Percentiles rank a stretch among this genome's conserved stretches.
Evolutionary conservation across 2,797 vertebrate species (phyloP).

Genomic region (Anableps anableps): DNA sequence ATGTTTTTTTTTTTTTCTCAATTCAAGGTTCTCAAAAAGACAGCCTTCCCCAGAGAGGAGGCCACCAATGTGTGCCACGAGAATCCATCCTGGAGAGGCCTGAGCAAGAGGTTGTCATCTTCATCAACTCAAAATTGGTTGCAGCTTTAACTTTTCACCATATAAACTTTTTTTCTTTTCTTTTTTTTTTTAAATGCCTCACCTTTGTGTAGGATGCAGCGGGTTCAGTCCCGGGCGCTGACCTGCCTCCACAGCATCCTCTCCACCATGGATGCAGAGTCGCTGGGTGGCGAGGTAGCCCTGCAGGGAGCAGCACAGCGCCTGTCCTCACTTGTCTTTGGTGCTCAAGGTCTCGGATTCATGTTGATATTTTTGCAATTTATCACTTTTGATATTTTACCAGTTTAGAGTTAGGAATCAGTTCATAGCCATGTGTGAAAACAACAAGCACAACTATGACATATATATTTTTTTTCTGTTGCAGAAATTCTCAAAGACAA

Average conservation of each 20-base stretch:
- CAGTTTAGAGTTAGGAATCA: not conserved
- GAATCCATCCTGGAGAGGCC: conserved; percentile 86
- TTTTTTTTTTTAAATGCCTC: not conserved
- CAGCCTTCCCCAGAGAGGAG: conserved; percentile 83
- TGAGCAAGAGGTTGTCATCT: conserved; percentile 89
- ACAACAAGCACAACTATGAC: not conserved
- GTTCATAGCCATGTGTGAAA: not conserved
- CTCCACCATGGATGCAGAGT: conserved; percentile 88
- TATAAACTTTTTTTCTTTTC: not conserved
- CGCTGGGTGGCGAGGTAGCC: conserved; percentile 86
- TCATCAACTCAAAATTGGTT: not conserved
- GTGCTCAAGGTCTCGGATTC: conserved; percentile 75
- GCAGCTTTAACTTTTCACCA: not conserved
- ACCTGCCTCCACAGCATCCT: conserved; percentile 94
- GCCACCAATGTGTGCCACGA: conserved; percentile 86
- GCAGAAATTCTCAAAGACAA: conserved; percentile 88
- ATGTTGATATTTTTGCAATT: conserved; percentile 1
- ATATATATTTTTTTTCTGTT: not conserved
- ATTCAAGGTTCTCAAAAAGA: conserved; percentile 92
- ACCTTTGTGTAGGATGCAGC: conserved; percentile 81
- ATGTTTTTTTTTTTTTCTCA: not conserved
- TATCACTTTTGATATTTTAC: not conserved
- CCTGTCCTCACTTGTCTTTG: conserved; percentile 89
- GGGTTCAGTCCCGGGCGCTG: conserved; percentile 91
- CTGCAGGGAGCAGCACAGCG: conserved; percentile 90